Conservation (phyloP, 2,113 vertebrate genomes). For the Meriones unguiculatus region DNA sequence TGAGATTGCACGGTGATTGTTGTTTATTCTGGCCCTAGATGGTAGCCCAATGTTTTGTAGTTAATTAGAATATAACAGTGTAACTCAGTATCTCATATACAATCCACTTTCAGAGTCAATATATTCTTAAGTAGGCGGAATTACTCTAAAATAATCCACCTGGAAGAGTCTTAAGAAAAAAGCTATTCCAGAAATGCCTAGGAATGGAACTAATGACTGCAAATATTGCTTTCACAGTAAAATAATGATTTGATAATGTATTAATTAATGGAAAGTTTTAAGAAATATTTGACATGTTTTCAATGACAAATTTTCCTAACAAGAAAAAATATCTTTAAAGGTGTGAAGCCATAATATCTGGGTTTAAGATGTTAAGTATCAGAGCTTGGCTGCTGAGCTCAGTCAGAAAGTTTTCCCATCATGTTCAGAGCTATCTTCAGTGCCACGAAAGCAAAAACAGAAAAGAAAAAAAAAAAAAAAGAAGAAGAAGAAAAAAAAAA, state of each 20-base stretch:
- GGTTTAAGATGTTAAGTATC: neutral
- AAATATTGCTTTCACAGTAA: slow-evolving; percentile 12
- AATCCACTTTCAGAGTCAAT: neutral
- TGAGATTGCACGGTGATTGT: slow-evolving; percentile 5
- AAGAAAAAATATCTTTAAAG: neutral
- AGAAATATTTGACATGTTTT: slow-evolving; percentile 22
- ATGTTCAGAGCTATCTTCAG: neutral
- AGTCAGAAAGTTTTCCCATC: neutral
- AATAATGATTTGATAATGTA: slow-evolving; percentile 1
- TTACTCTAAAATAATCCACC: neutral
- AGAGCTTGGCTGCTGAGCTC: neutral
- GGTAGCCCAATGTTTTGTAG: neutral
- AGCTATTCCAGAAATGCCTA: slow-evolving; percentile 37
- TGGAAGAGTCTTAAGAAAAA: slow-evolving; percentile 33
- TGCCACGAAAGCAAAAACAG: neutral
- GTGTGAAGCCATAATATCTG: neutral
- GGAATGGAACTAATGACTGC: neutral
- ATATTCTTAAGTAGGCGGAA: neutral
- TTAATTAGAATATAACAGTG: neutral
- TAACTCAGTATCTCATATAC: neutral
- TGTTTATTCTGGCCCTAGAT: neutral
- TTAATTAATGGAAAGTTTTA: slow-evolving; percentile 33
- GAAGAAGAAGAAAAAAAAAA: too few relatives aligned
- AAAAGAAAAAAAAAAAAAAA: neutral
- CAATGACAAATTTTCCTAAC: neutral